Percentiles rank a stretch among this genome's conserved stretches.
Evolutionary conservation across 2,797 vertebrate species (phyloP).

Genomic region (Cryptoprocta ferox): DNA sequence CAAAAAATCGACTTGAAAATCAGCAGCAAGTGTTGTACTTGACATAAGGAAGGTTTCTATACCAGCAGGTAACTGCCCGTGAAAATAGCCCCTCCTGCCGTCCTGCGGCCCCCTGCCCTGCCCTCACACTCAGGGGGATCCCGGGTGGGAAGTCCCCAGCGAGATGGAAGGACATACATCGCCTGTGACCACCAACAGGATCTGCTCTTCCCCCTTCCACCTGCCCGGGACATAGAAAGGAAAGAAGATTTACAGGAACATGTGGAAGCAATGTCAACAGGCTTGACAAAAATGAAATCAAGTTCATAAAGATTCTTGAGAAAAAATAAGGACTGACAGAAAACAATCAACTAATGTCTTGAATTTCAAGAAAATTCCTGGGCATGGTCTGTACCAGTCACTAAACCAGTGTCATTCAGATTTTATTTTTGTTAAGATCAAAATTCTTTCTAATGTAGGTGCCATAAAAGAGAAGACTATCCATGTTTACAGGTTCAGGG

Average conservation of each 20-base stretch:
- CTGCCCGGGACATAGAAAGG: not conserved
- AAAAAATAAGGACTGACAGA: not conserved
- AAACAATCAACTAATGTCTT: not conserved
- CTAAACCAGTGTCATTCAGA: not conserved
- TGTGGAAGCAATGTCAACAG: not conserved
- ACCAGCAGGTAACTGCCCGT: not conserved
- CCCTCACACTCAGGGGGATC: not conserved
- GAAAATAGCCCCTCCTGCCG: not conserved
- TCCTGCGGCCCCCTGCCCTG: not conserved
- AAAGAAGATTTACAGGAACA: not conserved
- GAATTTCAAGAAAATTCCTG: not conserved
- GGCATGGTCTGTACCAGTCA: not conserved
- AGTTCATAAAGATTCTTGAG: not conserved
- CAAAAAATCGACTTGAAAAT: not conserved
- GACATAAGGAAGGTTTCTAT: not conserved
- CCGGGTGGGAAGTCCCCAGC: not conserved
- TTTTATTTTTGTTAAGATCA: not conserved
- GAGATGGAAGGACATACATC: fast-evolving
- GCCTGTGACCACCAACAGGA: not conserved
- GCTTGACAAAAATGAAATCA: not conserved
- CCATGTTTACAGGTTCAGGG: not conserved
- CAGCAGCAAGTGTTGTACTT: not conserved
- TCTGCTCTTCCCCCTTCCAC: not conserved
- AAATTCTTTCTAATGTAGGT: not conserved
- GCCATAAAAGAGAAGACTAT: not conserved